Percentiles rank a stretch among this genome's conserved stretches.
phyloP scores from a whole-genome alignment of 37 sponge, comb jelly and placozoan genomes.

The Spongilla lacustris region DNA sequence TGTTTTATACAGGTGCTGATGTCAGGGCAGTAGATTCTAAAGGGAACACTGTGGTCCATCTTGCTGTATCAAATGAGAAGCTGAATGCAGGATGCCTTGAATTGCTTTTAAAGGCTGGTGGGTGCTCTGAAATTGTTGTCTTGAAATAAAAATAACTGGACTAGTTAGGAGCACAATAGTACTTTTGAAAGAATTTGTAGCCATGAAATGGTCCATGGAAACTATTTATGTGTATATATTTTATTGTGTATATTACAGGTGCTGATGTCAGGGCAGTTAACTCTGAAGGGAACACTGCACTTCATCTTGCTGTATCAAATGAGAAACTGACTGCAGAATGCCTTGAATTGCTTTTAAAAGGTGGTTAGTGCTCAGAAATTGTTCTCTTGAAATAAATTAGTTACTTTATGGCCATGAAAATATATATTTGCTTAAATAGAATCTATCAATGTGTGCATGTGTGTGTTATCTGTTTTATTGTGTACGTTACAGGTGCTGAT shows the following conservation, averaged over 20 bases:
- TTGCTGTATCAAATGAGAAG: background rate
- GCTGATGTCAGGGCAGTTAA: background rate
- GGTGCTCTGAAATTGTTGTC: background rate
- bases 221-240: background rate
- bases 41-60: background rate
- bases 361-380: background rate
- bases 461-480: background rate
- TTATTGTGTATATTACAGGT: background rate
- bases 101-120: background rate
- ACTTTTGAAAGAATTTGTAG: too few species aligned
- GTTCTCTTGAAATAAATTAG: too few species aligned
- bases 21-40: background rate
- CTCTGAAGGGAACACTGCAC: background rate
- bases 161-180: too few species aligned
- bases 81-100: background rate
- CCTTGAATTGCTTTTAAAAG: background rate
- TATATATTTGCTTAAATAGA: too few species aligned
- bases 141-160: too few species aligned
- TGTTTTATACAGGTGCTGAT: background rate
- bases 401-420: too few species aligned
- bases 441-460: too few species aligned
- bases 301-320: background rate
- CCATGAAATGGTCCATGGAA: too few species aligned
- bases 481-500: slow-evolving; percentile 1
- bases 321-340: background rate